Base-by-base conservation (phyloP, 2,113 vertebrate genomes). In the Ophthalmolycus amberensis region DNA sequence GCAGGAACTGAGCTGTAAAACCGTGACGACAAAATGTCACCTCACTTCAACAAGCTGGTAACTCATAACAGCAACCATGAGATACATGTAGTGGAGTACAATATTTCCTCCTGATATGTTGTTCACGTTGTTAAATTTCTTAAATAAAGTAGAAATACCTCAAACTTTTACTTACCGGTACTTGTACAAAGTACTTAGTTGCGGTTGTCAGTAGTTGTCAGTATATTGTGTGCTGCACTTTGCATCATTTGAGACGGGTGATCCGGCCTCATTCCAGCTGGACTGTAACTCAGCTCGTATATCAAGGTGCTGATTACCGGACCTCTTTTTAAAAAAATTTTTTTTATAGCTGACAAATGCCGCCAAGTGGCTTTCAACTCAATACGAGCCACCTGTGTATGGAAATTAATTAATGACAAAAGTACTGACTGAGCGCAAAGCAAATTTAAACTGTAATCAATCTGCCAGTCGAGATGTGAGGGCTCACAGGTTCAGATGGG, bases 381-480 rank as follows among this genome's bases (percentile, higher is more conserved):
- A 3, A 10, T 40, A 74, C 25, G 78, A 79, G 66, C 70, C 85
- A 74, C 63, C 62, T 63, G 54, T 37, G 65, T 73, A 12, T 22
- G 22, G 18, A 83, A 82, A 84, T 77, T 67, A 82, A 90, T 84
- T 73, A 60, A 75, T 68, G 66, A 58, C 32, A 62, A 89, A 71
- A 42, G 38, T n/a, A 79, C 50, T 20, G 68, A 63, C 44, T 6
- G 65, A 82, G 80, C 52, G 48, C 25, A 6, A 80, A 68, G 73
- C 29, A 52, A 64, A 71, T 40, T 32, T 37, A 11, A 50, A 60
- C 59, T 58, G 59, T 75, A 76, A 89, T 88, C 60, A 81, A 63
- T 73, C 76, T 83, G 69, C 59, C 80, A 79, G 71, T 85, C 71
- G 52, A 29, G 42, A 75, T 59, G 72, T 12, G 72, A 75, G 44